Percentiles rank a stretch among this genome's conserved stretches.
Conservation (phyloP, 2,113 vertebrate genomes). For the Chaetura pelagica region DNA sequence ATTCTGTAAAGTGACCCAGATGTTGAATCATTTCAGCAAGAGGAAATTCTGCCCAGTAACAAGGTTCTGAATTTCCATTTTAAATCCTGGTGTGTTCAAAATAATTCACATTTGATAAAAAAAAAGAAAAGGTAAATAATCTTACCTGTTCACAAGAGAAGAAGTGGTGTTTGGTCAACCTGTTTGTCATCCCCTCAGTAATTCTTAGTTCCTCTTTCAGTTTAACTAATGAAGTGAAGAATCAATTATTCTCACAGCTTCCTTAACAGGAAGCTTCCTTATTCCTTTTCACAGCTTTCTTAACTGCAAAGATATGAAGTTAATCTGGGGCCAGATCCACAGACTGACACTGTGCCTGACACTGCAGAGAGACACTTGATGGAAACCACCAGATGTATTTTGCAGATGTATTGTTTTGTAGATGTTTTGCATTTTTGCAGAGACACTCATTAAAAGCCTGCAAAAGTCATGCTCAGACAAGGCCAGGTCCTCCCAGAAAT, state of each 20-base stretch:
- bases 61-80: constrained; percentile 9
- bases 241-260: constrained; percentile 47
- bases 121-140: neutral
- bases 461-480: neutral
- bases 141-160: neutral
- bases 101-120: neutral
- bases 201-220: constrained; percentile 53
- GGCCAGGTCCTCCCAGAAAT: neutral
- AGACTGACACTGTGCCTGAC: neutral
- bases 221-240: constrained; percentile 61
- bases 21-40: neutral
- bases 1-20: neutral
- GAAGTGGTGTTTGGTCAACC: constrained; percentile 1
- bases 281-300: no score
- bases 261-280: no score
- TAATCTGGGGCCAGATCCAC: constrained; percentile 18
- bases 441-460: neutral
- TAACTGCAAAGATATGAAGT: constrained; percentile 29
- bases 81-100: neutral
- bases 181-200: neutral
- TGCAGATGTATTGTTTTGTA: neutral
- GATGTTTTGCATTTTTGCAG: neutral
- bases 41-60: neutral
- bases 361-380: neutral
- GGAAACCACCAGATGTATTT: neutral